Percentiles rank a stretch among this genome's conserved stretches.
Evolutionary conservation across 2,888 invertebrate species (phyloP).

Genomic region (Pristionchus arcanus): DNA sequence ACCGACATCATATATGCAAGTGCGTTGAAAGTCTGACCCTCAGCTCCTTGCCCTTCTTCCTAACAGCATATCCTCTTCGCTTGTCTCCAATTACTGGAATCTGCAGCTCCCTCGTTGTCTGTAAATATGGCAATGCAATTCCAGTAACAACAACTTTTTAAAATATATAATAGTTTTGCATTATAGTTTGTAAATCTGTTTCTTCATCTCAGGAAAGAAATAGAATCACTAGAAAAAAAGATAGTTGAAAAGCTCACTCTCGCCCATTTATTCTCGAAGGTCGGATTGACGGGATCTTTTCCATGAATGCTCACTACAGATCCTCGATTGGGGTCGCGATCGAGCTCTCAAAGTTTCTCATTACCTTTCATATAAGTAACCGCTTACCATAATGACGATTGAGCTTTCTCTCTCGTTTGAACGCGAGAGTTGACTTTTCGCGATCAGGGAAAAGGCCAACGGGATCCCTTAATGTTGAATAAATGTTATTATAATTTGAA

Average conservation of each 20-base stretch:
- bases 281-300: slow-evolving; percentile 25
- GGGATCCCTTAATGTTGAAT: neutral
- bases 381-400: neutral
- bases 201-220: too few relatives aligned
- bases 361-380: neutral
- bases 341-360: neutral
- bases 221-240: too few relatives aligned
- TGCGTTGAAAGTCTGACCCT: neutral
- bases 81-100: neutral
- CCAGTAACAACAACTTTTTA: too few relatives aligned
- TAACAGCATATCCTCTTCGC: neutral
- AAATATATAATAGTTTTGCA: too few relatives aligned
- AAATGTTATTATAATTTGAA: neutral
- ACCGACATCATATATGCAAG: neutral
- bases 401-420: neutral
- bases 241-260: neutral
- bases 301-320: neutral
- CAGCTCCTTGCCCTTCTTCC: neutral
- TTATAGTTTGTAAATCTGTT: too few relatives aligned
- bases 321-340: neutral
- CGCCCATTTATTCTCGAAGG: neutral
- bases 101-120: neutral
- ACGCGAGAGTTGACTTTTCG: neutral
- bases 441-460: neutral
- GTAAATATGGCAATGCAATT: neutral